phyloP scores from a whole-genome alignment of 2,888 invertebrate genomes.

The Chamaedrilus cognettii region DNA sequence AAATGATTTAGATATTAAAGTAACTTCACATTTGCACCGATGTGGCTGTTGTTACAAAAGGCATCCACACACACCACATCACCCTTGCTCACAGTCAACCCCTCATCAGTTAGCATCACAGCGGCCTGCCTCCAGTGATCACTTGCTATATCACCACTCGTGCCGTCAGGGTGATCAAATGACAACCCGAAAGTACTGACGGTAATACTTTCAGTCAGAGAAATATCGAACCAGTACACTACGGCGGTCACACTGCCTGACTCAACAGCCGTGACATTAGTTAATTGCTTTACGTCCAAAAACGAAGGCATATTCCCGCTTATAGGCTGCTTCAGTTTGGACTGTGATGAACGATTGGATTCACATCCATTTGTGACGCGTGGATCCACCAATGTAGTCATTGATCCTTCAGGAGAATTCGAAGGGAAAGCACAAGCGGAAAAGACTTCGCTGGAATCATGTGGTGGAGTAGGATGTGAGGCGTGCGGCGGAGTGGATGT shows the following conservation, averaged over 20 bases:
- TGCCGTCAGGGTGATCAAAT: background rate
- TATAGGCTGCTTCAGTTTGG: background rate
- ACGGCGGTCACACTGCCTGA: background rate
- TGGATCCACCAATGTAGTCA: background rate
- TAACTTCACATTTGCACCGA: background rate
- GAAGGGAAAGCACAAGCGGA: background rate
- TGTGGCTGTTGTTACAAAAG: constrained; percentile 3
- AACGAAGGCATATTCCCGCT: background rate
- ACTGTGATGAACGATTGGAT: background rate
- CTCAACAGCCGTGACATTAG: background rate
- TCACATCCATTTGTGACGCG: background rate
- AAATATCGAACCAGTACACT: constrained; percentile 1
- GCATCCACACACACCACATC: background rate
- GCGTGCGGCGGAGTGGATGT: background rate
- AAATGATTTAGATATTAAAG: background rate
- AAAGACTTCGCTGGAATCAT: background rate
- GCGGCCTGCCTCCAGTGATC: constrained; percentile 5
- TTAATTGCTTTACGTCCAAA: background rate
- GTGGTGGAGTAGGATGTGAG: background rate
- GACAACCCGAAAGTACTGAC: background rate
- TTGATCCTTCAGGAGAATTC: background rate
- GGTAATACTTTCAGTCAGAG: background rate
- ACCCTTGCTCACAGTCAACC: background rate
- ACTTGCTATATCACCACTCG: background rate
- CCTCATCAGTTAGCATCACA: background rate